Base-by-base conservation (phyloP, 2,888 invertebrate genomes). In the Acleris literana region DNA sequence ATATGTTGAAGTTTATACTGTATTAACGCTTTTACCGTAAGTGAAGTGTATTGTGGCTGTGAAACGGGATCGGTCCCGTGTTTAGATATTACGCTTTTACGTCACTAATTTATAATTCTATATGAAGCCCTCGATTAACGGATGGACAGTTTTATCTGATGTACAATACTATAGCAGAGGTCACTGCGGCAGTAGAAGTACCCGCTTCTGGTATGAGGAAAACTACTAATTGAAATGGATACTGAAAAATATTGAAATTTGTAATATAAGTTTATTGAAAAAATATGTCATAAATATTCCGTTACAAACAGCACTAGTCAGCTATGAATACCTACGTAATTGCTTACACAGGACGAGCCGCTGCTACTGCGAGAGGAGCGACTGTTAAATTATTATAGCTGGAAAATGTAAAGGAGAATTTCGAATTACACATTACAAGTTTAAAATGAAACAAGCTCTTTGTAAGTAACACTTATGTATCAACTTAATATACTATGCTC, bases 31-130 rank as follows among this genome's bases (percentile, higher is more conserved):
- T 88, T 81, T 85, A 84, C 79, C 80, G 79, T 88, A 87, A 87
- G 86, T 86, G 83, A 84, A 86, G 82, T 89, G 85, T 90, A 89
- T 82, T 84, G 89, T 90, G 92, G 92, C 92, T 92, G 92, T 92
- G 92, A 92, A 86, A 79, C 79, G 80, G 88, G 90, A 78, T 76
- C 72, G 73, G 81, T 85, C 88, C 84, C 83, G 80, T 81, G 72
- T 82, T 84, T 88, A 91, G 90, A 81, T 87, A 80, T 83, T 88
- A 89, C 78, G 89, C 89, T 90, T 85, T 83, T 85, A 85, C 80
- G 86, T 90, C 87, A 87, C 86, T 90, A 88, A 90, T 88, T 87
- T 87, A 86, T 86, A 84, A 79, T 81, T 77, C 72, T 77, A 75
- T 72, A 16, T n/a, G 16, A 75, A 76, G 70, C 39, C 39, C 39